Evolutionary conservation across 2,797 vertebrate species (phyloP).

Genomic region (Pogonophryne albipinna): DNA sequence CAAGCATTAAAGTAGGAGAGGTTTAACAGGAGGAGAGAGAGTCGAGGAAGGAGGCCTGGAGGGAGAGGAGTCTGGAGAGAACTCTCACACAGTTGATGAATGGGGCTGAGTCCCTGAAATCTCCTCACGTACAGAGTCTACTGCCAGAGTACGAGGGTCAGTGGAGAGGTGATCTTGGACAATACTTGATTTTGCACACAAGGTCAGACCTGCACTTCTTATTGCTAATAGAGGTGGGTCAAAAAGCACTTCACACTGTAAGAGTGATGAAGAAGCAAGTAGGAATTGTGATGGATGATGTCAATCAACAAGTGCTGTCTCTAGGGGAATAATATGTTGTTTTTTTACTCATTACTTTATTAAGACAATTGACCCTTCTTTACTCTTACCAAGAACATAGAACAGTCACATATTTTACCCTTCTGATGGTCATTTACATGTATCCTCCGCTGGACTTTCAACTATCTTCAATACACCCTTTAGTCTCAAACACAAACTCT

Average conservation of each 20-base stretch:
- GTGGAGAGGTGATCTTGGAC: constrained; percentile 42
- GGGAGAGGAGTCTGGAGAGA: constrained; percentile 36
- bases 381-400: too few relatives aligned
- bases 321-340: neutral
- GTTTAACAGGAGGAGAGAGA: constrained; percentile 16
- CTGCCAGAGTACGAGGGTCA: constrained; percentile 15
- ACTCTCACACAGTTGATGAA: constrained; percentile 53
- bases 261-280: too few relatives aligned
- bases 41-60: neutral
- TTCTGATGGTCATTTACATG: too few relatives aligned
- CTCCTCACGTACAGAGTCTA: constrained; percentile 27
- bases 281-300: neutral
- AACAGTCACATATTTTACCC: too few relatives aligned
- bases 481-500: too few relatives aligned
- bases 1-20: constrained; percentile 56
- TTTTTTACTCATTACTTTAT: too few relatives aligned
- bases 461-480: too few relatives aligned
- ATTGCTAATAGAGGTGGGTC: constrained; percentile 2
- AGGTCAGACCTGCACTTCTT: constrained; percentile 32
- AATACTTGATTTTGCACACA: constrained; percentile 26
- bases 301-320: neutral
- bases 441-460: too few relatives aligned
- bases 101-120: constrained; percentile 31
- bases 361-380: too few relatives aligned
- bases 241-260: neutral